Conservation (phyloP, 1,140 invertebrate genomes). For the Heliconius hewitsoni region DNA sequence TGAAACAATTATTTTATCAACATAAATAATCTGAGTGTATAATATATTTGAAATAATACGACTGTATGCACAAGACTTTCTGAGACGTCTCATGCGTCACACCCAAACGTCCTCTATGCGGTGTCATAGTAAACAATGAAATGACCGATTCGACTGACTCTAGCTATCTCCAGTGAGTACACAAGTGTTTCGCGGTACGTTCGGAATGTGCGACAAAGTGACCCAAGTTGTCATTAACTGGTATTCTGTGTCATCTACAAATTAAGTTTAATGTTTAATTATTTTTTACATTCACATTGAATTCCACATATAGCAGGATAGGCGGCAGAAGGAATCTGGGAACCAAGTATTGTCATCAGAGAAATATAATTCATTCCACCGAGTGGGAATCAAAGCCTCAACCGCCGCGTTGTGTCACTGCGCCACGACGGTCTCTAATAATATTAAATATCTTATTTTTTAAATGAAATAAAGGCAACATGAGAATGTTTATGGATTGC, state of each 20-base stretch:
- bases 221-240: neutral
- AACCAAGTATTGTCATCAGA: too few relatives aligned
- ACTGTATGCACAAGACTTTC: neutral
- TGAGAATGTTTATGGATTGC: too few relatives aligned
- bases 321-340: too few relatives aligned
- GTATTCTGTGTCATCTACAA: neutral
- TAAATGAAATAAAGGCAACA: too few relatives aligned
- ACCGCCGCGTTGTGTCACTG: too few relatives aligned
- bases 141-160: slow-evolving; percentile 64
- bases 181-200: slow-evolving; percentile 55
- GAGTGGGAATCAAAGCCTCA: too few relatives aligned
- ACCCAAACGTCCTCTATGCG: slow-evolving; percentile 34
- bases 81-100: slow-evolving; percentile 17
- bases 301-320: neutral
- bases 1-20: neutral
- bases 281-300: neutral
- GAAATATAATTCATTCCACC: too few relatives aligned
- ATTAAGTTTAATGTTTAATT: neutral
- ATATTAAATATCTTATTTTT: too few relatives aligned
- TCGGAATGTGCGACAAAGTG: slow-evolving; percentile 4
- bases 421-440: too few relatives aligned
- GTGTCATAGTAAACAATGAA: slow-evolving; percentile 40
- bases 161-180: slow-evolving; percentile 33
- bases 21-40: neutral
- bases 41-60: slow-evolving; percentile 1